Evolutionary conservation across 2,113 vertebrate species (phyloP).

Genomic region (Carettochelys insculpta): DNA sequence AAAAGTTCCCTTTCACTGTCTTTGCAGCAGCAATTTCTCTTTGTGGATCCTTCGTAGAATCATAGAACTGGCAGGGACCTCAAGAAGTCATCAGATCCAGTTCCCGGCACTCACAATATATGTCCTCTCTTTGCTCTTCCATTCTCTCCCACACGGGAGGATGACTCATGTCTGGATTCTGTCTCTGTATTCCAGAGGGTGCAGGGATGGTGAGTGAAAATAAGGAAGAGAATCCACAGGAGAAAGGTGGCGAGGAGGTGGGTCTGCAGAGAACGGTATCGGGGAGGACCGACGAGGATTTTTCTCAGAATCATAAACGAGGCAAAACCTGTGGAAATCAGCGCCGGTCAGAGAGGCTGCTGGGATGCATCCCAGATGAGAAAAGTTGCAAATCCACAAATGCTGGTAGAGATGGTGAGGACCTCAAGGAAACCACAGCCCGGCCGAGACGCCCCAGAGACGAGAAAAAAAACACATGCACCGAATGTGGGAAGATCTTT

Average conservation of each 20-base stretch:
- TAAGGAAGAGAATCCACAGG: background rate
- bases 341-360: background rate
- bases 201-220: background rate
- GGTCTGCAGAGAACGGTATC: background rate
- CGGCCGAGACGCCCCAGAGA: background rate
- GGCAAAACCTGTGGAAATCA: background rate
- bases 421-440: background rate
- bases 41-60: no score
- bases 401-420: background rate
- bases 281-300: background rate
- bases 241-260: background rate
- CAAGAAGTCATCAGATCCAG: no score
- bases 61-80: no score
- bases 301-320: background rate
- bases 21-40: background rate
- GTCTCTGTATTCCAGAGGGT: background rate
- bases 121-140: background rate
- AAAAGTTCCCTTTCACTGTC: background rate
- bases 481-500: background rate
- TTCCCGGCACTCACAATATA: no score
- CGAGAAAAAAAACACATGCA: background rate
- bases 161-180: background rate
- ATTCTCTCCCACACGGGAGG: background rate
- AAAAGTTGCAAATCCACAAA: background rate
- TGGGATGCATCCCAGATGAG: background rate